These are phyloP conservation scores for Helicolenus hilgendorfi DNA, from an alignment of 2,797 vertebrate genomes.

Conservation along the genomic window DNA sequence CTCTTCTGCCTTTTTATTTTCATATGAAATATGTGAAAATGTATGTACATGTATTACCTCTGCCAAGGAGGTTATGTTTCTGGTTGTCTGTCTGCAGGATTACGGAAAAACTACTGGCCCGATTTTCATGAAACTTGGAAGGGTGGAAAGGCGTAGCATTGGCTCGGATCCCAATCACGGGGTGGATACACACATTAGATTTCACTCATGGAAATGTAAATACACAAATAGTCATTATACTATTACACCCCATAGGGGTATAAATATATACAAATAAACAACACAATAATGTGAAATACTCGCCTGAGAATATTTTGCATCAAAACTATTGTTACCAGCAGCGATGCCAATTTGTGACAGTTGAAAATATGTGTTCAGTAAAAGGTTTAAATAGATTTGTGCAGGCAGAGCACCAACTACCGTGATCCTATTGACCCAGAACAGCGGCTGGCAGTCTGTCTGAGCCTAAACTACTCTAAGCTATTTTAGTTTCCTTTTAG, in stretches of 20 bases:
- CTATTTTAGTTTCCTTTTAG: no score
- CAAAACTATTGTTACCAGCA: not conserved
- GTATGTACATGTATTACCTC: constrained; percentile 13
- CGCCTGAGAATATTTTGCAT: not conserved
- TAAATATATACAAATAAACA: not conserved
- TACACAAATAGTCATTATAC: no score
- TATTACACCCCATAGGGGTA: no score
- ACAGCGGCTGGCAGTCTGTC: no score
- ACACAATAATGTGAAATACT: not conserved
- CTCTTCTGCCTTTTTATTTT: not conserved
- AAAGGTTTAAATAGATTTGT: not conserved
- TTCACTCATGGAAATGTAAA: no score
- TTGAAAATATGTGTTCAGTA: not conserved
- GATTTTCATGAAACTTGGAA: not conserved
- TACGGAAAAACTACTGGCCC: not conserved
- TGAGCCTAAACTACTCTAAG: no score
- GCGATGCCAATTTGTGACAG: not conserved
- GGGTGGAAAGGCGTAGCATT: no score
- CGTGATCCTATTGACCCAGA: not conserved
- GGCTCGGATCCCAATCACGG: no score
- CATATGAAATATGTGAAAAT: not conserved
- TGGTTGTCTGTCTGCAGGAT: no score
- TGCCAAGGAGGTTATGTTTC: not conserved
- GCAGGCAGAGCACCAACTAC: not conserved
- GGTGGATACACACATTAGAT: no score